phyloP scores from a whole-genome alignment of 1,140 invertebrate species.

The Pentalonia nigronervosa region DNA sequence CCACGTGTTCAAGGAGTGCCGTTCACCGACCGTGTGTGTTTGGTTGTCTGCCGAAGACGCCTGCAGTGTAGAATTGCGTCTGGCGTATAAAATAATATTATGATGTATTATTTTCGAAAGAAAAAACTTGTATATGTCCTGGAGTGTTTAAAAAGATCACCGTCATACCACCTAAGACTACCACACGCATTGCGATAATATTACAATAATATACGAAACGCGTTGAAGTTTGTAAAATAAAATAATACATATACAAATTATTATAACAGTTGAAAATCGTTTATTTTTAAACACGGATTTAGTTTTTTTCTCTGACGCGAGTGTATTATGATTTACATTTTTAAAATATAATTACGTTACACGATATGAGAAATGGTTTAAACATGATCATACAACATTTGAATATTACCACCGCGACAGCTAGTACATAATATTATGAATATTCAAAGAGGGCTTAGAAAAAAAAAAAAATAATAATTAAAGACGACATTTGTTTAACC shows the following conservation, averaged over 20 bases:
- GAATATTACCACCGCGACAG: background rate
- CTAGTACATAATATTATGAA: background rate
- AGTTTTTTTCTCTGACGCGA: background rate
- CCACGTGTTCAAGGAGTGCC: background rate
- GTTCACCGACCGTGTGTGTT: background rate
- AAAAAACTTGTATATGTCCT: background rate
- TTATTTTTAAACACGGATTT: slow-evolving; percentile 5
- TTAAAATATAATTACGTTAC: background rate
- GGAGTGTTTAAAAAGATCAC: background rate
- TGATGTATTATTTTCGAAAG: background rate
- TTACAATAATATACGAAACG: background rate
- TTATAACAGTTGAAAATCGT: background rate
- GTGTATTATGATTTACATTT: background rate
- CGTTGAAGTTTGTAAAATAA: background rate
- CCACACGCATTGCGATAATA: background rate
- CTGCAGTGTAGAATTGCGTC: background rate
- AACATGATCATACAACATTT: slow-evolving; percentile 28
- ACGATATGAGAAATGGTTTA: background rate
- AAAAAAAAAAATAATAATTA: background rate
- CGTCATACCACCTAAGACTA: background rate
- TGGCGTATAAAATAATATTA: background rate
- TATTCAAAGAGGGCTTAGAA: background rate
- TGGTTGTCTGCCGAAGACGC: background rate
- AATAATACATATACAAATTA: background rate
- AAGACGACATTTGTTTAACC: background rate